Conservation (phyloP, 2,797 vertebrate genomes). For the Squalus acanthias region DNA sequence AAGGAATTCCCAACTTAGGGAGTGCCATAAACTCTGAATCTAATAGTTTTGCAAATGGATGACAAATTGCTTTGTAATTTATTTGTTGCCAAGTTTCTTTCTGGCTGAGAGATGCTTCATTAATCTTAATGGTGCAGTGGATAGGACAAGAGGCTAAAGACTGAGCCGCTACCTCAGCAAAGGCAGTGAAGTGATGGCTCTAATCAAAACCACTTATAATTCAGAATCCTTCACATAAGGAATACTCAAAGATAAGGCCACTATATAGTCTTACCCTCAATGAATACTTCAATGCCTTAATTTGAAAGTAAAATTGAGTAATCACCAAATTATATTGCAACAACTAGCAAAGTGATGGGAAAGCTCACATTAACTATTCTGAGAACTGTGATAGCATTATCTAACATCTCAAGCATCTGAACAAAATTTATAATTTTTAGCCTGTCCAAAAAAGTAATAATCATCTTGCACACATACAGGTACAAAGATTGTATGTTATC, state of each 20-base stretch:
- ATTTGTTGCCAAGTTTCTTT: not conserved
- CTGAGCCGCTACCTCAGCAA: not conserved
- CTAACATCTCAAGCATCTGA: not conserved
- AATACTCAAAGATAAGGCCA: not conserved
- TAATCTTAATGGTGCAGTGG: not conserved
- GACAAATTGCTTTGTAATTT: not conserved
- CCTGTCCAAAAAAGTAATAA: not conserved
- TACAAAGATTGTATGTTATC: not conserved
- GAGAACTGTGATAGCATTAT: not conserved
- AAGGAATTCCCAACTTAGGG: not conserved
- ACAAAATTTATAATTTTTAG: not conserved
- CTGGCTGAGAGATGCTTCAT: not conserved
- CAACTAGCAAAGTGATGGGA: conserved; percentile 12
- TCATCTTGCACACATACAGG: not conserved
- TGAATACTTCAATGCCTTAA: not conserved
- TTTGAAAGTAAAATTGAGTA: not conserved
- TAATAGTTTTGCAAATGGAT: conserved; percentile 9
- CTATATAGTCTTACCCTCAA: not conserved
- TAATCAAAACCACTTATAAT: not conserved
- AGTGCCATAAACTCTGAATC: not conserved
- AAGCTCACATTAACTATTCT: not conserved
- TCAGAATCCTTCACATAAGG: not conserved
- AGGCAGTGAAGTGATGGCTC: not conserved
- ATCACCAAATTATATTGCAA: not conserved
- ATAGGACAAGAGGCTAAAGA: not conserved